Base-by-base conservation (phyloP, 2,888 invertebrate genomes). In the Lamproptera curius region DNA sequence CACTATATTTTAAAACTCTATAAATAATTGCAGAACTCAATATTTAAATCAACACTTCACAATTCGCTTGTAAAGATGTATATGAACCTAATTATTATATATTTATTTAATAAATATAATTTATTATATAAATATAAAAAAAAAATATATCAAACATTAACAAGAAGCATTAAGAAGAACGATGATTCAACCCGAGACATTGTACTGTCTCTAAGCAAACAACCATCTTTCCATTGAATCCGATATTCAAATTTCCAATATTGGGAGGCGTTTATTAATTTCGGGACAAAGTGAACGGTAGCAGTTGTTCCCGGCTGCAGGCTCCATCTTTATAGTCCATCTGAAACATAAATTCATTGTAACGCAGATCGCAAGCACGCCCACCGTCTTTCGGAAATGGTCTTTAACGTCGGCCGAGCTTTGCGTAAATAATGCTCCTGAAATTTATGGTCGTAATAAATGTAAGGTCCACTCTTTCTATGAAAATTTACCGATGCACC, bases 401-500 rank as follows among this genome's bases (percentile, higher is more conserved):
- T 76, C 78, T 76, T 78, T 82, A 80, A 78, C 77, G 84, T 85
- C 85, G 70, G 65, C 73, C 70, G 70, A 73, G 86, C 85, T 87
- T 84, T 85, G 76, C 76, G 80, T 80, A 83, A 85, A 85, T 86
- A 85, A 84, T 84, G 85, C 81, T 79, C 74, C 70, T 71, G 69
- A 78, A 86, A 87, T 86, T 87, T 86, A 87, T 85, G 66, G 79
- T 76, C 63, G 75, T 80, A 84, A 85, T 85, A 84, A 85, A 85
- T 79, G 83, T 74, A 70, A 64, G 70, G 71, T 72, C 75, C 76
- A 76, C 80, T 77, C 81, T 82, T 82, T 76, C 77, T 84, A 82
- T 78, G 79, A 77, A 77, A 80, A 83, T 84, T 82, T 81, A 80
- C 73, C 62, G 69, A 62, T 61, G 62, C 53, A 51, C 56, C 63